Evolutionary conservation across 2,888 invertebrate genomes (phyloP).

Genomic region (Archips xylosteana): DNA sequence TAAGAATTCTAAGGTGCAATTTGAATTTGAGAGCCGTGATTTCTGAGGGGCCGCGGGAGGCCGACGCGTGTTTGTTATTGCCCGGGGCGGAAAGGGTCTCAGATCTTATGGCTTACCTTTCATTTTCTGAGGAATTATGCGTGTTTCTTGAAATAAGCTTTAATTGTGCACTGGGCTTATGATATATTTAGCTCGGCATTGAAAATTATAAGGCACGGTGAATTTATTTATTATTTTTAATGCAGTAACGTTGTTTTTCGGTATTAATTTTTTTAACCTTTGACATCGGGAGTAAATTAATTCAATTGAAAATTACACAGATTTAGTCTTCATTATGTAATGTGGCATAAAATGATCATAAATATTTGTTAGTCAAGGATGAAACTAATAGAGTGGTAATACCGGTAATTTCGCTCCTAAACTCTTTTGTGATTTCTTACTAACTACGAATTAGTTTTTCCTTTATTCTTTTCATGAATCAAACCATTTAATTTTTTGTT

Average conservation of each 20-base stretch:
- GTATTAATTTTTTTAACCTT: neutral
- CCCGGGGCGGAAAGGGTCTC: conserved; percentile 78
- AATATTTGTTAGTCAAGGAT: neutral
- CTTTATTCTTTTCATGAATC: too few species aligned
- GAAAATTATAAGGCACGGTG: neutral
- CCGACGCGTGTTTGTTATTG: conserved; percentile 84
- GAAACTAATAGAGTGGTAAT: too few species aligned
- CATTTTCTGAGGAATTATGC: conserved; percentile 75
- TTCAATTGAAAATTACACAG: neutral
- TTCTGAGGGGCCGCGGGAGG: conserved; percentile 74
- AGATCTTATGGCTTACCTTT: conserved; percentile 68
- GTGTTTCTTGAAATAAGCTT: conserved; percentile 31
- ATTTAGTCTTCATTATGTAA: neutral
- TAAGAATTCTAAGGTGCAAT: conserved; percentile 86
- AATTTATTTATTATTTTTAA: neutral
- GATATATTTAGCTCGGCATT: neutral
- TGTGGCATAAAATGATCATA: neutral
- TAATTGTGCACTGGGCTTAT: conserved; percentile 40
- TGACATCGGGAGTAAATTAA: neutral
- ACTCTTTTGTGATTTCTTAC: too few species aligned
- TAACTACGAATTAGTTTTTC: too few species aligned
- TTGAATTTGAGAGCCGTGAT: conserved; percentile 80
- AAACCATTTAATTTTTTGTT: too few species aligned
- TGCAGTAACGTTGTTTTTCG: neutral
- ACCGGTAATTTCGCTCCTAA: too few species aligned